Conservation (phyloP, 2,797 vertebrate species). For the Sphenopsis melanotis region DNA sequence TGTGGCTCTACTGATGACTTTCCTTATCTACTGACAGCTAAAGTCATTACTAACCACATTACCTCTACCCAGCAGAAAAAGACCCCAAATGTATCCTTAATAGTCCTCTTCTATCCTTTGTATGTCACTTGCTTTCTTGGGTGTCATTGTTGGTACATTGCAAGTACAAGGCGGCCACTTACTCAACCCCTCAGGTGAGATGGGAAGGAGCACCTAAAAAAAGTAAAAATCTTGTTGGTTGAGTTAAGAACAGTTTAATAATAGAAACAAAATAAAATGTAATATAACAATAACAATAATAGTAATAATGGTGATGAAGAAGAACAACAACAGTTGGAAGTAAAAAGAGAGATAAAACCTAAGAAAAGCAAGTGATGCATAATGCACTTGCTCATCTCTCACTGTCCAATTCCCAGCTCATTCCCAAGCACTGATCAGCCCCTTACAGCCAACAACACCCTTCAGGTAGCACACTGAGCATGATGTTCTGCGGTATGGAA, state of each 20-base stretch:
- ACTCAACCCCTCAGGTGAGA: not conserved
- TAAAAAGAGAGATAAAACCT: too few species aligned
- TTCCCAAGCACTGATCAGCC: not conserved
- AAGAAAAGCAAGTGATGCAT: not conserved
- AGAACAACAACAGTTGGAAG: not conserved
- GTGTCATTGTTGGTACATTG: not conserved
- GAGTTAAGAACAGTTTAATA: not conserved
- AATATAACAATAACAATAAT: not conserved
- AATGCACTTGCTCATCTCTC: rapidly evolving
- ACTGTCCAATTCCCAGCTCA: rapidly evolving
- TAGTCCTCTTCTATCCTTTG: not conserved
- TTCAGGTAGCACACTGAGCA: not conserved
- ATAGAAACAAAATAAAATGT: not conserved
- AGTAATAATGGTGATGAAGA: not conserved
- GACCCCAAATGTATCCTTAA: not conserved
- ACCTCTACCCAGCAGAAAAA: not conserved
- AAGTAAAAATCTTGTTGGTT: not conserved
- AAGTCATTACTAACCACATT: not conserved
- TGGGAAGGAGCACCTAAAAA: not conserved
- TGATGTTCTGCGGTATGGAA: not conserved
- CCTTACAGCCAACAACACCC: not conserved
- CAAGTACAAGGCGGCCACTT: not conserved
- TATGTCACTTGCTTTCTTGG: not conserved
- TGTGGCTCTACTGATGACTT: not conserved
- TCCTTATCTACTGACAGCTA: not conserved